Percentiles rank a stretch among this genome's conserved stretches.
These are phyloP conservation scores for Myrmecophaga tridactyla DNA, from an alignment of 2,113 vertebrate genomes.

Conservation along the genomic window DNA sequence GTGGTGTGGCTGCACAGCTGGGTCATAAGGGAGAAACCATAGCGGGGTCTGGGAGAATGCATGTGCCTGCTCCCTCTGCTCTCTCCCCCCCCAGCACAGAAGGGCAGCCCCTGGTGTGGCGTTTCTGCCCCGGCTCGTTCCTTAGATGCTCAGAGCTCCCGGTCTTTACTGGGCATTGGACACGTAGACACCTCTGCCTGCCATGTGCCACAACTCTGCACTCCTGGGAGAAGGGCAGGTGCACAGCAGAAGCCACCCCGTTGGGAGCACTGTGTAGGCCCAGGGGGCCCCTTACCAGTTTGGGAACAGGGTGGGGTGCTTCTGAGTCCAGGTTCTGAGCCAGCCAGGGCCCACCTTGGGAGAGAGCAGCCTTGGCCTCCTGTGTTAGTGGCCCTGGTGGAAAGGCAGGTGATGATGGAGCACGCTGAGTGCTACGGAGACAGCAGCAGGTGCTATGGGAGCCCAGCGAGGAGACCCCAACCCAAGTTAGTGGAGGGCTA, in stretches of 20 bases:
- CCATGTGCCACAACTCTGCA: accelerated
- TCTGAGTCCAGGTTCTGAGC: not conserved
- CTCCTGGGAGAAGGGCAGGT: not conserved
- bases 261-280: not conserved
- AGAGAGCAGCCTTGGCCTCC: not conserved
- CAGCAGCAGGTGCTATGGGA: accelerated
- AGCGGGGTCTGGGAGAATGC: too few species aligned
- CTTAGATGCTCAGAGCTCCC: accelerated
- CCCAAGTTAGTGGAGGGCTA: accelerated
- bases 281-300: accelerated
- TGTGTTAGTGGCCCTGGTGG: too few species aligned
- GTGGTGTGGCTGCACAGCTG: too few species aligned
- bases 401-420: accelerated
- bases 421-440: not conserved
- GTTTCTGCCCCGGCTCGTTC: not conserved
- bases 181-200: not conserved
- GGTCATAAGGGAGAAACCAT: too few species aligned
- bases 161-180: not conserved
- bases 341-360: not conserved
- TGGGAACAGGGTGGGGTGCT: accelerated
- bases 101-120: accelerated
- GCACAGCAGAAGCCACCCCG: accelerated
- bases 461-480: too few species aligned
- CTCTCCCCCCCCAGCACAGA: not conserved
- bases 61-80: accelerated